Evolutionary conservation across 2,888 invertebrate species (phyloP).

Genomic region (Caenorhabditis macrosperma): DNA sequence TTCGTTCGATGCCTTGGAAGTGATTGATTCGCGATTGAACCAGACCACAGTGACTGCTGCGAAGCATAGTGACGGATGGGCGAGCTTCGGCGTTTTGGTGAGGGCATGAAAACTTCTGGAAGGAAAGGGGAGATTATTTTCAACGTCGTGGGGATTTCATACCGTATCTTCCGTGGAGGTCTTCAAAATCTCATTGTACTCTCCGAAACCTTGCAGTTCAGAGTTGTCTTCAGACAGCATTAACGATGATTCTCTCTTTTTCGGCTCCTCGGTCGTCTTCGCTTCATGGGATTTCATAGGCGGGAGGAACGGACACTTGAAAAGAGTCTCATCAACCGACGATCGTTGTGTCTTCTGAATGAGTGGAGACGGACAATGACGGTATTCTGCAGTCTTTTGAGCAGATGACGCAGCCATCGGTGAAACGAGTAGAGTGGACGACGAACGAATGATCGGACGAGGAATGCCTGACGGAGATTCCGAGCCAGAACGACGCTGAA

Average conservation of each 20-base stretch:
- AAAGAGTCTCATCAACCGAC: background rate
- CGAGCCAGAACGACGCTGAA: background rate
- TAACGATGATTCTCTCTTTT: background rate
- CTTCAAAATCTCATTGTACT: constrained; percentile 43
- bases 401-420: background rate
- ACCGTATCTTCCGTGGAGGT: constrained; percentile 45
- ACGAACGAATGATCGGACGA: constrained; percentile 14
- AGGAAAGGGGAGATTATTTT: background rate
- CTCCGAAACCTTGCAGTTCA: constrained; percentile 45
- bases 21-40: constrained; percentile 54
- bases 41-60: constrained; percentile 37
- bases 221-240: background rate
- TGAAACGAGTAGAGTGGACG: constrained; percentile 17
- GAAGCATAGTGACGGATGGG: constrained; percentile 41
- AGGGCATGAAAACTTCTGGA: constrained; percentile 34
- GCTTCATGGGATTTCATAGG: constrained; percentile 46
- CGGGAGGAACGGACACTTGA: constrained; percentile 52
- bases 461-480: constrained; percentile 1
- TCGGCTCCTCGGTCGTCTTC: constrained; percentile 6
- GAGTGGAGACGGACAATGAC: constrained; percentile 1
- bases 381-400: too few species aligned
- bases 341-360: background rate
- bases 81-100: constrained; percentile 39
- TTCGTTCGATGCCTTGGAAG: constrained; percentile 49
- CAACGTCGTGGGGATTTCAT: background rate